These are phyloP conservation scores for Pentalonia nigronervosa DNA, from an alignment of 1,140 invertebrate species.

Conservation along the genomic window DNA sequence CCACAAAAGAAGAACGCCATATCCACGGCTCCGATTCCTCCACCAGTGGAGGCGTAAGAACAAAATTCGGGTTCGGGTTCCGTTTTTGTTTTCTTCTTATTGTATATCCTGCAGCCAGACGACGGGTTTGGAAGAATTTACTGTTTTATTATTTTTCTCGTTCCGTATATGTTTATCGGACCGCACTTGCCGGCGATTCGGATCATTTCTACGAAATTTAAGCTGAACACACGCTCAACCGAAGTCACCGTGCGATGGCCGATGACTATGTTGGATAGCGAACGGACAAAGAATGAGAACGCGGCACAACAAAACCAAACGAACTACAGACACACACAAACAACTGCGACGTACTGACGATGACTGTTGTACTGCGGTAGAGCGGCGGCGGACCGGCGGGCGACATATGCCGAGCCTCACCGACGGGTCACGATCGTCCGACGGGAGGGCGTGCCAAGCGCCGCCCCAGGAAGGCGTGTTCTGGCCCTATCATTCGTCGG, in stretches of 20 bases:
- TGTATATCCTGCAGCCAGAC: not conserved
- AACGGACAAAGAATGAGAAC: not conserved
- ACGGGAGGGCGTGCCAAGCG: not conserved
- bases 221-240: not conserved
- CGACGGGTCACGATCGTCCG: not conserved
- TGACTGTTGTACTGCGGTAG: not conserved
- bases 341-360: not conserved
- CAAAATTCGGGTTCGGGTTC: not conserved
- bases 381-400: not conserved
- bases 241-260: not conserved
- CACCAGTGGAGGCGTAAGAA: not conserved
- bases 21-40: not conserved
- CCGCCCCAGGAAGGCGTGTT: slow-evolving; percentile 22
- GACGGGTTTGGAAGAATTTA: not conserved
- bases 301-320: not conserved
- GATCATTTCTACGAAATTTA: not conserved
- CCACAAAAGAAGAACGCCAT: slow-evolving; percentile 57
- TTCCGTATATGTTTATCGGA: not conserved
- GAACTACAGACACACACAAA: rapidly evolving
- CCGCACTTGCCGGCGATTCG: not conserved
- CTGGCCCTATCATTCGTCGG: not conserved
- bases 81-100: slow-evolving; percentile 1
- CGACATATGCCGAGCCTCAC: slow-evolving; percentile 3
- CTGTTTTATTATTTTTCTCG: not conserved
- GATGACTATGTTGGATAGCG: not conserved